phyloP scores from a whole-genome alignment of 2,113 vertebrate species.

The Rhinichthys klamathensis region DNA sequence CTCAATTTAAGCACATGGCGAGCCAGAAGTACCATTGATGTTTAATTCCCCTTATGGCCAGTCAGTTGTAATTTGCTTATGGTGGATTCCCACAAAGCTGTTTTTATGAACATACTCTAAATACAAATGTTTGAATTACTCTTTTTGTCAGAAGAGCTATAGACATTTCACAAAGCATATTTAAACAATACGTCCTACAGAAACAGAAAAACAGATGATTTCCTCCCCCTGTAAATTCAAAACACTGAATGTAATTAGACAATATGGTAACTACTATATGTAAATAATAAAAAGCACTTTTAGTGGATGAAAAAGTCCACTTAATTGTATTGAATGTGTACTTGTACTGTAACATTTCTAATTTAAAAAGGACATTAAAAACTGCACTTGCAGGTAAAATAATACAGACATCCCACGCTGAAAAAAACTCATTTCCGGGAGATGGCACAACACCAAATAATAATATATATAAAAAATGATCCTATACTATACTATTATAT shows the following conservation, averaged over 20 bases:
- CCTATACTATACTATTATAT: no score
- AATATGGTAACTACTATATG: conserved; percentile 4
- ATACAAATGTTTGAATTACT: neutral
- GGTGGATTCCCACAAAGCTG: conserved; percentile 31
- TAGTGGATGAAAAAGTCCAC: conserved; percentile 19
- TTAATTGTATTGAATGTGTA: neutral
- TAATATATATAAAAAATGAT: no score
- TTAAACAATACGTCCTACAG: neutral
- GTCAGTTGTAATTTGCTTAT: conserved; percentile 22
- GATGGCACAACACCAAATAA: no score
- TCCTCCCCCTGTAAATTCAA: neutral
- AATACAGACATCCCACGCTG: no score
- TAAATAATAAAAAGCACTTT: conserved; percentile 39
- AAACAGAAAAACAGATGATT: neutral
- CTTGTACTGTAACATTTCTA: neutral
- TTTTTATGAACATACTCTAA: conserved; percentile 21
- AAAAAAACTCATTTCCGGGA: no score
- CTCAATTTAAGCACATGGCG: conserved; percentile 26
- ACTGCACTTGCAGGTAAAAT: neutral
- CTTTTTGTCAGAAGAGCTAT: conserved; percentile 17
- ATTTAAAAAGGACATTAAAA: neutral
- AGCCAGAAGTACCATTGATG: conserved; percentile 41
- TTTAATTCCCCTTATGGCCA: conserved; percentile 29
- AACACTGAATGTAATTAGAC: conserved; percentile 39
- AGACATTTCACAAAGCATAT: conserved; percentile 28